Evolutionary conservation across 2,797 vertebrate genomes (phyloP).

Genomic region (Centroberyx gerrardi): DNA sequence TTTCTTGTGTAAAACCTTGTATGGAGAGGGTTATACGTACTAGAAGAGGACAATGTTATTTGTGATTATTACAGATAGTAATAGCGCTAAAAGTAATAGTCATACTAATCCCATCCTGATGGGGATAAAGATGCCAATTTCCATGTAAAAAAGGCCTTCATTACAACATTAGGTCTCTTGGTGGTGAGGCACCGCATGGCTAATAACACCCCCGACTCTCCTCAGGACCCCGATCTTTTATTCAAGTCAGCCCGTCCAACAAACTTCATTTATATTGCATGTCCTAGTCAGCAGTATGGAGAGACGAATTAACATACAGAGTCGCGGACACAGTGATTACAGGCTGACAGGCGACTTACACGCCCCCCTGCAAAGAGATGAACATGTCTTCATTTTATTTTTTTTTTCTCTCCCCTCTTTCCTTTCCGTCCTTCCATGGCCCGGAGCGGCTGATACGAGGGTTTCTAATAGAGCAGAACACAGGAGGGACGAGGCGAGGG

Average conservation of each 20-base stretch:
- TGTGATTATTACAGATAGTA: not conserved
- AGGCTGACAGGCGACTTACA: slow-evolving; percentile 94
- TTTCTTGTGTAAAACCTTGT: not conserved
- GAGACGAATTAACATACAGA: slow-evolving; percentile 94
- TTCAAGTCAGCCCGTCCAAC: slow-evolving; percentile 87
- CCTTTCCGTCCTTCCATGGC: slow-evolving; percentile 75
- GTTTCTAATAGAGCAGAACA: slow-evolving; percentile 78
- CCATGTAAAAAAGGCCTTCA: slow-evolving; percentile 78
- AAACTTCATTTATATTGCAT: slow-evolving; percentile 97
- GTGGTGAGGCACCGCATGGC: slow-evolving; percentile 75
- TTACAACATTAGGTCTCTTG: slow-evolving; percentile 74
- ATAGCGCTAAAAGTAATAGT: slow-evolving; percentile 13
- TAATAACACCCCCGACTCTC: slow-evolving; percentile 80
- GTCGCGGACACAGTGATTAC: slow-evolving; percentile 94
- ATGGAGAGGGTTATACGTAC: slow-evolving; percentile 10
- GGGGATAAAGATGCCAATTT: slow-evolving; percentile 79
- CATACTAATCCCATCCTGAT: slow-evolving; percentile 70
- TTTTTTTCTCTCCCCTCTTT: slow-evolving; percentile 76
- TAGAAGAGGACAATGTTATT: not conserved
- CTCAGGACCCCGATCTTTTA: slow-evolving; percentile 83
- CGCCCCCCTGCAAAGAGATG: slow-evolving; percentile 92
- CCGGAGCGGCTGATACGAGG: slow-evolving; percentile 80
- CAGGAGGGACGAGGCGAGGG: slow-evolving; percentile 71
- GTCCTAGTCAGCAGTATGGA: slow-evolving; percentile 93
- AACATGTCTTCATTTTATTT: slow-evolving; percentile 87